Base-by-base conservation (phyloP, 2,888 invertebrate genomes). In the Linnaemya tessellans region DNA sequence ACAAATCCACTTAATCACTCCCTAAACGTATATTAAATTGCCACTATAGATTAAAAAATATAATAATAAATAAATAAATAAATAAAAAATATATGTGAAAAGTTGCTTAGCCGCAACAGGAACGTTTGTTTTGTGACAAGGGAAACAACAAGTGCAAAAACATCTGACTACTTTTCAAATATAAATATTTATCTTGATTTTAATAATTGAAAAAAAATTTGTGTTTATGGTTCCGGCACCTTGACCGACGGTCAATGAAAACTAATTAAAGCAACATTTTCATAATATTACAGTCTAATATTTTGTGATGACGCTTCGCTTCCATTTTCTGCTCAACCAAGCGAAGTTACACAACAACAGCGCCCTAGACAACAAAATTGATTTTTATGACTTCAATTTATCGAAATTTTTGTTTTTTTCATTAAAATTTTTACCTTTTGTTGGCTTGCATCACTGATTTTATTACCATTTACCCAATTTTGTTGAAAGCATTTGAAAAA, bases 181-280 rank as follows among this genome's bases (percentile, higher is more conserved):
- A n/a, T n/a, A n/a, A n/a, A n/a, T n/a, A n/a, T n/a, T n/a, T n/a
- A n/a, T n/a, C n/a, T n/a, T n/a, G n/a, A 49, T 5, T 15, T 68
- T 30, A 30, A 18, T 25, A 56, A 70, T 80, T 78, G 46, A 22
- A 56, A 54, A 64, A 35, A n/a, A 18, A 20, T 58, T 49, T 74
- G 56, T 65, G 65, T 51, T 73, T 79, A 46, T 38, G 22, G 46
- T 35, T 46, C 25, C 71, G 54, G 77, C 71, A 78, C 84, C 84
- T 85, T 85, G 84, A 75, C 84, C 65, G 79, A 73, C n/a, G 84
- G 79, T 85, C 84, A 85, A 79, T 82, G 68, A 74, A 64, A 15
- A 65, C 60, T 20, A 65, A 64, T 77, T 71, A 43, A 30, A 60
- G 49, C 49, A 56, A 43, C 51, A 64, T 62, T 15, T 68, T 22